A percentile compares a stretch with the other conserved stretches of the same genome.
Conservation (phyloP, 2,113 vertebrate species). For the Saguinus imperator region DNA sequence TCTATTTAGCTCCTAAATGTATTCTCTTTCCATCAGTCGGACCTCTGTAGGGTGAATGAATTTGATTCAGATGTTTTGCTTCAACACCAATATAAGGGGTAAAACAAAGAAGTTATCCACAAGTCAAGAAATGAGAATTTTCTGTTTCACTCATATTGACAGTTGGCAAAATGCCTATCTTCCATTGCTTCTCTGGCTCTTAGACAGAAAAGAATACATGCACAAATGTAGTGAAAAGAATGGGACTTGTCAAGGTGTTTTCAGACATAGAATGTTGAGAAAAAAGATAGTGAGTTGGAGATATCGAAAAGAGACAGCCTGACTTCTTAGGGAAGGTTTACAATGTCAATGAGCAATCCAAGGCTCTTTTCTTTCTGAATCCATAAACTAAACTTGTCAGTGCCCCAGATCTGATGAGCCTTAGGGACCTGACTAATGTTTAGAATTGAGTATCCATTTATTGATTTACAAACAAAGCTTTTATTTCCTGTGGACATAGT, state of each 20-base stretch:
- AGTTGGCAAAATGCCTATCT: background rate
- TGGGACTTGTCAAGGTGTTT: background rate
- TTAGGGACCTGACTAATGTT: background rate
- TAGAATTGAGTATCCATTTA: background rate
- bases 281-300: background rate
- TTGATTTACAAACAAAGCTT: slow-evolving; percentile 1
- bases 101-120: slow-evolving; percentile 7
- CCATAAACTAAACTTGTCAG: background rate
- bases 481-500: background rate
- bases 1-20: background rate
- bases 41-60: background rate
- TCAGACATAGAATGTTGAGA: background rate
- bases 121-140: slow-evolving; percentile 24
- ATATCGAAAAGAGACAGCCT: background rate
- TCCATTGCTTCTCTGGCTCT: background rate
- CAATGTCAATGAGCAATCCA: background rate
- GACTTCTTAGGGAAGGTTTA: background rate
- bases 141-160: background rate
- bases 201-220: background rate
- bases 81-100: background rate
- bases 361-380: background rate
- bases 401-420: background rate
- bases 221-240: background rate
- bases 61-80: slow-evolving; percentile 25
- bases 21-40: background rate